Evolutionary conservation across 1,140 invertebrate genomes (phyloP), one percentile per base, ranked within the genome.

Genomic region (Lepidurus couesii): DNA sequence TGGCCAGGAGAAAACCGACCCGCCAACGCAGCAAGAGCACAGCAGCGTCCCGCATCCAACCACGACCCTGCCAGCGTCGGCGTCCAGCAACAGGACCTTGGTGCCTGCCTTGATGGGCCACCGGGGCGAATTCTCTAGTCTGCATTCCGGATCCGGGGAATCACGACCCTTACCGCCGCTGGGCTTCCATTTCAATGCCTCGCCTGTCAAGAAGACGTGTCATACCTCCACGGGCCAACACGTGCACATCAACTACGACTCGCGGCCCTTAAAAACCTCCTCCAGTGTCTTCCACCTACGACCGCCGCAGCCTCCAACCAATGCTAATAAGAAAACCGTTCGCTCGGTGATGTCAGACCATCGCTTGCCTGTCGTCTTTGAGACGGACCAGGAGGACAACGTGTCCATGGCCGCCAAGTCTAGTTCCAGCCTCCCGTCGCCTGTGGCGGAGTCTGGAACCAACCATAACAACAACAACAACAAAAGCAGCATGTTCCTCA

Each of bases 171-270:
- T 77, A 26, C 75, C 75, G 11, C 75, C 75, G 9, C 26, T 77
- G 44, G 75, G 75, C 43, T 44, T 77, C 43, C 75, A 77, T 42
- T 79, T 79, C 78, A 79, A 47, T 34, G 74, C 78, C 7, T 79
- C 78, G 21, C 78, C 78, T 9, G 34, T 75, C n/a, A 79, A 79
- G 43, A 79, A 79, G 75, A 43, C 78, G 16, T 73, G 44, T 1
- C 78, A 79, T 74, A 79, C 24, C 42, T 74, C 74, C n/a, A 79
- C 74, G 44, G 78, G 78, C 3, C 78, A 79, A 44, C 78, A 79
- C 74, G 65, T 79, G 42, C 78, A 79, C 34, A 65, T 65, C 78
- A 77, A 26, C n/a, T 77, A 47, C 44, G 21, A 65, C 7, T 34
- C 53, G 53, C 76, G 21, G 21, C 44, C 44, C 44, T 45, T 77